phyloP scores from a whole-genome alignment of 1,140 invertebrate genomes.

The Conus betulinus region DNA sequence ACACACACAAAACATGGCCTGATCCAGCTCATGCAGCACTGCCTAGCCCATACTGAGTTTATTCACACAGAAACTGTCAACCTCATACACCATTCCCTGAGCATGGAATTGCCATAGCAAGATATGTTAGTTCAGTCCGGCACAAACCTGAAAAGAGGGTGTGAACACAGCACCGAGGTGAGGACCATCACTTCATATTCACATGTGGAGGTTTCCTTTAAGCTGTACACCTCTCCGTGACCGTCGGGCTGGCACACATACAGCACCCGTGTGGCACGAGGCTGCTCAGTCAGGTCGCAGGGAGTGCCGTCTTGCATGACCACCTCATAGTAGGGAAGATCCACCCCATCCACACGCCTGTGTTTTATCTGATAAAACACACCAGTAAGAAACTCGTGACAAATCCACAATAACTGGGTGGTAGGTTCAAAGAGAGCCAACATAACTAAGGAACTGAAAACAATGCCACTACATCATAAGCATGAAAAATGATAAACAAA shows the following conservation, averaged over 20 bases:
- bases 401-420: no score
- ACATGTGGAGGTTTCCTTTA: conserved; percentile 95
- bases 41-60: no score
- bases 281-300: conserved; percentile 93
- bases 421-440: no score
- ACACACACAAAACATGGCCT: no score
- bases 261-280: conserved; percentile 84
- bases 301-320: conserved; percentile 83
- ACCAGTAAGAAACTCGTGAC: neutral
- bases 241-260: conserved; percentile 76
- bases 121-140: neutral
- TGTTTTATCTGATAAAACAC: conserved; percentile 53
- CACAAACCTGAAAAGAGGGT: conserved; percentile 88
- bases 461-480: no score
- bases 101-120: no score
- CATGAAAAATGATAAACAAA: no score
- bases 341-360: conserved; percentile 88
- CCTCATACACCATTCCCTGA: no score
- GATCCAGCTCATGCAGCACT: no score
- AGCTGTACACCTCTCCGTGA: conserved; percentile 90
- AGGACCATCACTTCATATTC: conserved; percentile 84
- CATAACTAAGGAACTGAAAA: no score
- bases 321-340: conserved; percentile 82
- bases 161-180: conserved; percentile 88
- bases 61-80: no score